phyloP scores from a whole-genome alignment of 2,888 invertebrate genomes.

The Pheosia tremula region DNA sequence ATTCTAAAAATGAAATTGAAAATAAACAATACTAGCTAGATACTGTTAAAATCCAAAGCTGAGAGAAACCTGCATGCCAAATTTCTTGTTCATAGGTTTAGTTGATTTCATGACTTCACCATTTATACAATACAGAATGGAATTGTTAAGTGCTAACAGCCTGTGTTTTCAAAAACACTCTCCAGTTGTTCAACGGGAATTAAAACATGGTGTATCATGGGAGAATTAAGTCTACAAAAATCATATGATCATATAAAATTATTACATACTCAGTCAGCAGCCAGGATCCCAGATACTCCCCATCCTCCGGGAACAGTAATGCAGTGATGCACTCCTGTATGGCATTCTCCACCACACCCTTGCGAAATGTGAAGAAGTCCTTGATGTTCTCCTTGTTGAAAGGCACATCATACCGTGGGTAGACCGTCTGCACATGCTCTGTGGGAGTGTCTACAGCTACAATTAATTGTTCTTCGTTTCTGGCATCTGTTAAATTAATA shows the following conservation, averaged over 20 bases:
- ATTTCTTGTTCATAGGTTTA: no score
- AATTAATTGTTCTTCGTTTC: conserved; percentile 53
- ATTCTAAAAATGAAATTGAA: conserved; percentile 84
- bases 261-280: conserved; percentile 90
- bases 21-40: no score
- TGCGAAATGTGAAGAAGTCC: conserved; percentile 89
- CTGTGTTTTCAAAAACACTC: no score
- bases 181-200: no score
- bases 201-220: no score
- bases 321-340: conserved; percentile 88
- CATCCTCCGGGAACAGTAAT: conserved; percentile 88
- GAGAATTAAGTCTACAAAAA: neutral
- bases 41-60: no score
- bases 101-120: no score
- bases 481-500: conserved; percentile 55
- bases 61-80: no score
- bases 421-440: conserved; percentile 61
- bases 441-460: conserved; percentile 55
- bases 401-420: conserved; percentile 75
- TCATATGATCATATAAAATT: neutral
- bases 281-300: conserved; percentile 90
- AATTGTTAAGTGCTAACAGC: no score
- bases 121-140: no score
- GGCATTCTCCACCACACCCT: conserved; percentile 89
- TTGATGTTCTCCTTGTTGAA: conserved; percentile 85